Evolutionary conservation across 2,888 invertebrate genomes (phyloP).

Genomic region (Tanytarsus gracilentus): DNA sequence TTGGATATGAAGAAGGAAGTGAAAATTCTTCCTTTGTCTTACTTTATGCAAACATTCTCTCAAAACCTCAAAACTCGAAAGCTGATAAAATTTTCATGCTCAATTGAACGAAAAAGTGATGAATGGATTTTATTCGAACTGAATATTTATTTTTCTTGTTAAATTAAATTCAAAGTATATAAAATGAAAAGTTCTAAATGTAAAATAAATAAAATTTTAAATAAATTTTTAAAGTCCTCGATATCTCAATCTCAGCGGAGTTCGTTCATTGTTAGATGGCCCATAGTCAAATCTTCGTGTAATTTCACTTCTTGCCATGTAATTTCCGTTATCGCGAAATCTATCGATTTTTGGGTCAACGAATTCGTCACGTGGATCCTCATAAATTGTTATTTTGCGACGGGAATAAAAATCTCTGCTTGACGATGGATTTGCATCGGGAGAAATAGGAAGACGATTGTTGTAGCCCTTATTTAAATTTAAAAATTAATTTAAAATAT

Average conservation of each 20-base stretch:
- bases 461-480: slow-evolving; percentile 3
- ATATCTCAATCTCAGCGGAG: slow-evolving; percentile 4
- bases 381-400: slow-evolving; percentile 23
- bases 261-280: background rate
- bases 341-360: slow-evolving; percentile 10
- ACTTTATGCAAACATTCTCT: background rate
- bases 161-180: no score
- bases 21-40: background rate
- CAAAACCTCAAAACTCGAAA: background rate
- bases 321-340: slow-evolving; percentile 15
- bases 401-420: background rate
- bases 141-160: background rate
- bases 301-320: slow-evolving; percentile 19
- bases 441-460: background rate
- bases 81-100: background rate
- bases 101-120: background rate
- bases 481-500: background rate
- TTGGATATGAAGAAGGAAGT: background rate
- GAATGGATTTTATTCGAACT: slow-evolving; percentile 8
- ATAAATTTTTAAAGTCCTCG: slow-evolving; percentile 6
- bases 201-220: background rate
- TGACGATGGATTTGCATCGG: background rate
- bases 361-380: slow-evolving; percentile 23
- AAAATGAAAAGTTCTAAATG: no score
- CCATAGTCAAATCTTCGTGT: slow-evolving; percentile 23